Base-by-base conservation (phyloP, 2,888 invertebrate species). In the Orthonevra nobilis region DNA sequence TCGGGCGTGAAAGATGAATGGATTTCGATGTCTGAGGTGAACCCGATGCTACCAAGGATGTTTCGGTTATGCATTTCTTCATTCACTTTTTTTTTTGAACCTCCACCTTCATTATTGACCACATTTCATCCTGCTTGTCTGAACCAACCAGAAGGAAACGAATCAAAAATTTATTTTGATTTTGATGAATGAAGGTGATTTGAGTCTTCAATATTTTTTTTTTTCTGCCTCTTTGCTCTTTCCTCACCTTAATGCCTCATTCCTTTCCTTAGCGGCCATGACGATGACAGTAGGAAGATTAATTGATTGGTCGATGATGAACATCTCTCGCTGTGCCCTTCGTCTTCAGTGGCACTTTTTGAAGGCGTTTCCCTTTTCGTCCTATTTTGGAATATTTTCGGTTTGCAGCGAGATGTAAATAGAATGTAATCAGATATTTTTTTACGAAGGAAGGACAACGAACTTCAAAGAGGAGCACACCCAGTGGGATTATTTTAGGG, bases 181-280 rank as follows among this genome's bases (percentile, higher is more conserved):
- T 72, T 77, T 77, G 77, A 77, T 77, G 77, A 72, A 77, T 77
- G 60, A 20, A 66, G 50, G 38, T 46, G 77, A 72, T 77, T 66
- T 56, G 36, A 46, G 34, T 60, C 44, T 42, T 56, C 5, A 23
- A 4, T 3, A 4, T 23, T 23, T 23, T 23, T 23, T 23, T 23
- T 40, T 7, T 32, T 1, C 20, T 52, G n/a, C 12, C 9, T 23
- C 30, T 2, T 15, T 15, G 4, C 5, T n/a, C 17, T 20, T 10
- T 23, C 2, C 2, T 15, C 7, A 2, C 3, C 5, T n/a, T 42
- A 19, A 6, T 10, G 20, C 17, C 10, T 28, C 30, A 9, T 15
- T 12, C 6, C 6, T 23, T 23, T 19, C 14, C 19, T 48, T 20
- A 9, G 38, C 12, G 7, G 4, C 26, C 23, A 9, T 42, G 54